A percentile compares a stretch with the other conserved stretches of the same genome.
Evolutionary conservation across 2,797 vertebrate species (phyloP).

Genomic region (Amphiprion clarkii): DNA sequence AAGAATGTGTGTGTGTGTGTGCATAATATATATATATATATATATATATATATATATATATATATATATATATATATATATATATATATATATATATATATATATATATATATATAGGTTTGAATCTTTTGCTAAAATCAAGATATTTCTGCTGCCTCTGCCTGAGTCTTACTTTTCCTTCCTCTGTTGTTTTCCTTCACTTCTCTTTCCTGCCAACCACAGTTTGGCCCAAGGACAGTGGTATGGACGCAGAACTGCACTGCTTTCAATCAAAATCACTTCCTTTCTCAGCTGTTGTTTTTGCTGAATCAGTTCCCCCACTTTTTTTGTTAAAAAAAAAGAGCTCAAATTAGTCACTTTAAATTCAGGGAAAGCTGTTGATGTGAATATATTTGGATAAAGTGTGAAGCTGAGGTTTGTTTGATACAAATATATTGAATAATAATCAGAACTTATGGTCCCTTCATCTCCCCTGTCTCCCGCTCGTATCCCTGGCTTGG

Average conservation of each 20-base stretch:
- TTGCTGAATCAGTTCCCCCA: constrained; percentile 20
- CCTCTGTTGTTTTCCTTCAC: neutral
- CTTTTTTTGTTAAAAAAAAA: neutral
- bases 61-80: too few species aligned
- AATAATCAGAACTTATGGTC: constrained; percentile 43
- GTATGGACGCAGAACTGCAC: neutral
- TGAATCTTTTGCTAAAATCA: constrained; percentile 10
- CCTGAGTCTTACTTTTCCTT: neutral
- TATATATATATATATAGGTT: neutral
- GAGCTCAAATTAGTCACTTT: neutral
- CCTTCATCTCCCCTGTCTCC: neutral
- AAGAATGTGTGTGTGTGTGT: too few species aligned
- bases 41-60: too few species aligned
- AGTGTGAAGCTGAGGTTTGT: constrained; percentile 12
- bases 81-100: too few species aligned
- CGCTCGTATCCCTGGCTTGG: constrained; percentile 56
- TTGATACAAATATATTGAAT: constrained; percentile 20
- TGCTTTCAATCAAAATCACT: neutral
- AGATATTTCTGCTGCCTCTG: constrained; percentile 37
- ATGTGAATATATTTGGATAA: constrained; percentile 23
- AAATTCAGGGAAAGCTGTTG: neutral
- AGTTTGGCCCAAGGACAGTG: neutral
- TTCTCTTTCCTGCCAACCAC: neutral
- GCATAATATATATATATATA: too few species aligned
- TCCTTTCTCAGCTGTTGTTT: constrained; percentile 33